Conservation (phyloP, 64 coral and sea anemone species). For the Porites lutea region DNA sequence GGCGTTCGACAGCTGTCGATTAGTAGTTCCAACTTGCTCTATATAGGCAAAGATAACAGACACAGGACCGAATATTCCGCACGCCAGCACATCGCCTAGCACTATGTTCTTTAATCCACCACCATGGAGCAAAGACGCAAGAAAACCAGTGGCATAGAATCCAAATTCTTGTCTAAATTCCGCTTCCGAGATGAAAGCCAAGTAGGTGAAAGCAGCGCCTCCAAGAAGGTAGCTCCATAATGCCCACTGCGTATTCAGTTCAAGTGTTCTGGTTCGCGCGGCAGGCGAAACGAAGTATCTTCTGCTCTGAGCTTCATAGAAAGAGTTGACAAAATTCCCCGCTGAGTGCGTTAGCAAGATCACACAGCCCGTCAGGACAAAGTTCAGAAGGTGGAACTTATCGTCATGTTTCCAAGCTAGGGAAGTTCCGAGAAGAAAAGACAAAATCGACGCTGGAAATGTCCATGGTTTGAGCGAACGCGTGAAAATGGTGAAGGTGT, state of each 20-base stretch:
- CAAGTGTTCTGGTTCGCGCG: conserved; percentile 23
- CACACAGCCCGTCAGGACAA: conserved; percentile 25
- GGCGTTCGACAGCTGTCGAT: background rate
- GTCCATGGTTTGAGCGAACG: conserved; percentile 67
- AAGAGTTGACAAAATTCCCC: conserved; percentile 73
- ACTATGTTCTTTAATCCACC: conserved; percentile 57
- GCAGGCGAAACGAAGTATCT: background rate
- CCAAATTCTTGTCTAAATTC: conserved; percentile 52
- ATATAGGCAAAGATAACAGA: conserved; percentile 55
- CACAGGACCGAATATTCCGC: conserved; percentile 61
- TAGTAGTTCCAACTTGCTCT: conserved; percentile 52
- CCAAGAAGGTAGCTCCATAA: conserved; percentile 47
- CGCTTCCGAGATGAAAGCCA: conserved; percentile 42
- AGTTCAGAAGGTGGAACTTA: conserved; percentile 23
- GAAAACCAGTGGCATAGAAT: conserved; percentile 36
- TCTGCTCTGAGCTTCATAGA: conserved; percentile 52
- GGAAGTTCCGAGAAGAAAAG: conserved; percentile 49
- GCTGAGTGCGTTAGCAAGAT: conserved; percentile 65
- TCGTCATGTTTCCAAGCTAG: conserved; percentile 52
- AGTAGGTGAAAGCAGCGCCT: background rate
- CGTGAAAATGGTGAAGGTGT: conserved; percentile 2
- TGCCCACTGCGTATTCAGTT: conserved; percentile 44
- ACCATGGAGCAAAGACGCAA: conserved; percentile 54
- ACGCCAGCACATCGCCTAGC: conserved; percentile 41
- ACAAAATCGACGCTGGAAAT: conserved; percentile 59